Evolutionary conservation across 2,113 vertebrate genomes (phyloP).

Genomic region (Dolichotis patagonum): DNA sequence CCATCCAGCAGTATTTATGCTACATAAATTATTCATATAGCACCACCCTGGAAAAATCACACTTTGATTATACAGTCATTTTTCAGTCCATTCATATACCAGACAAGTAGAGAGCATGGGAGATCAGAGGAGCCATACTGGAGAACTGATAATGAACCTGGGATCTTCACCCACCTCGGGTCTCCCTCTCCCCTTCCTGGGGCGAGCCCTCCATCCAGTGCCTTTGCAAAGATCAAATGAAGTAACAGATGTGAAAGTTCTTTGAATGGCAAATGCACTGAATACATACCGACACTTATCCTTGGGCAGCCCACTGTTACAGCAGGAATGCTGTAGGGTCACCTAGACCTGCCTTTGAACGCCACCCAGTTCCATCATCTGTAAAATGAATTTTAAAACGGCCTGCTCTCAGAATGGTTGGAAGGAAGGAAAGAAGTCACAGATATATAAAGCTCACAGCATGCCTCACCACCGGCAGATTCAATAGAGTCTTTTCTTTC

Average conservation of each 20-base stretch:
- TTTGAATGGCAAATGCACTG: constrained; percentile 43
- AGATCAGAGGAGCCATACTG: constrained; percentile 59
- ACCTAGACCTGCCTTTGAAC: not conserved
- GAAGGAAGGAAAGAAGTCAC: not conserved
- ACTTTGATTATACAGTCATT: constrained; percentile 82
- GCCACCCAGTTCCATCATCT: not conserved
- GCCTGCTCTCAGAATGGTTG: not conserved
- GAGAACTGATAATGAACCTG: constrained; percentile 64
- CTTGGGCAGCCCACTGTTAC: not conserved
- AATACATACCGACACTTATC: not conserved
- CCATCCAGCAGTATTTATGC: constrained; percentile 75
- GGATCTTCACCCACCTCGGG: not conserved
- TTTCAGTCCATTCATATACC: constrained; percentile 79
- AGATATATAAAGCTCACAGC: not conserved
- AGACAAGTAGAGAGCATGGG: constrained; percentile 65
- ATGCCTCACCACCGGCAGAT: fast-evolving
- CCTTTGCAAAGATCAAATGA: constrained; percentile 60
- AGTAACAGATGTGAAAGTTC: constrained; percentile 5
- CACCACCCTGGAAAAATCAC: constrained; percentile 78
- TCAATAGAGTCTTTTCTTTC: not conserved
- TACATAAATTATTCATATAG: constrained; percentile 83
- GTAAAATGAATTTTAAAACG: not conserved
- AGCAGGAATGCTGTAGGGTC: not conserved
- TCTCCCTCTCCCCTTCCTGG: constrained; percentile 39
- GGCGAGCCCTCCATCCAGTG: not conserved